Conservation (phyloP, 2,888 invertebrate genomes). For the Andrena haemorrhoa region DNA sequence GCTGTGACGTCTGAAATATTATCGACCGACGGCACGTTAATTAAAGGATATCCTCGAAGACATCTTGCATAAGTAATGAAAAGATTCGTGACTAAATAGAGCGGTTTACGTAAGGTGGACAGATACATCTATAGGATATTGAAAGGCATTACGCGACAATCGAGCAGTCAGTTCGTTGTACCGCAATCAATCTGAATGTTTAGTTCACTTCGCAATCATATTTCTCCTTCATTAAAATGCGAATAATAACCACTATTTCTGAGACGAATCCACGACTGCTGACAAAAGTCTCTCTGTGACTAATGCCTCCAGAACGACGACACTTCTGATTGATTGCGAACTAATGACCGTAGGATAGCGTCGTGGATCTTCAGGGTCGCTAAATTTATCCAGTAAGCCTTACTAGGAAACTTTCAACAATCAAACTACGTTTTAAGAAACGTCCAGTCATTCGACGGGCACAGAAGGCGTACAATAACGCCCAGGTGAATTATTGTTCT, state of each 20-base stretch:
- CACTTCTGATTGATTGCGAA: neutral
- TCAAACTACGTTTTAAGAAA: neutral
- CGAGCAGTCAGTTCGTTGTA: neutral
- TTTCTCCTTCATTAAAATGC: neutral
- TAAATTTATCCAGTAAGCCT: neutral
- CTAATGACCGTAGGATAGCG: neutral
- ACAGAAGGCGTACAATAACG: neutral
- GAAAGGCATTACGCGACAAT: neutral
- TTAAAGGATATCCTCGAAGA: conserved; percentile 15
- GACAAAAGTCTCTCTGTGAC: neutral
- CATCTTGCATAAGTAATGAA: conserved; percentile 15
- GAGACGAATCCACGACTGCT: too few relatives aligned
- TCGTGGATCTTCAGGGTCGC: neutral
- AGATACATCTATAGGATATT: neutral
- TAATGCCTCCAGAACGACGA: neutral
- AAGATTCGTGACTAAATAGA: neutral
- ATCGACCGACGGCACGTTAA: neutral
- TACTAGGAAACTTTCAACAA: neutral
- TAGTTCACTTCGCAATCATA: neutral
- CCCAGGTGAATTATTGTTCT: neutral
- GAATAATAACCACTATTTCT: neutral
- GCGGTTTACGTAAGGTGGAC: neutral
- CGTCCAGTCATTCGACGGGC: neutral
- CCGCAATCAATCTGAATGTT: neutral
- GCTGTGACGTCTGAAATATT: conserved; percentile 2